Evolutionary conservation across 1,140 invertebrate species (phyloP).

Genomic region (Plodia interpunctella): DNA sequence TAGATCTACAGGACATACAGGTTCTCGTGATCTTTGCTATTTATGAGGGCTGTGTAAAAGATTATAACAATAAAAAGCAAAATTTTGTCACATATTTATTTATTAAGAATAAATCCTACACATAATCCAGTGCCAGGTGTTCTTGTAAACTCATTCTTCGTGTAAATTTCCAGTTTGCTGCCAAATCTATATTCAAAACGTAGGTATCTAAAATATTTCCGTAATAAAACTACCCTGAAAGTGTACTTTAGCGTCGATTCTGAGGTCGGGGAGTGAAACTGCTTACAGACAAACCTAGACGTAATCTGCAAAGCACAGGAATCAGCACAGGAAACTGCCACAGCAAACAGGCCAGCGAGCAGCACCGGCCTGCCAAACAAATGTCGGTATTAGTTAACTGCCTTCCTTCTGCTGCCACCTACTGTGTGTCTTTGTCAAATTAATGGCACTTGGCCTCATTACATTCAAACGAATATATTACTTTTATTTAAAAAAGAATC

Average conservation of each 20-base stretch:
- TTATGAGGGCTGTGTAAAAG: too few species aligned
- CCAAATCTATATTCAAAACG: not conserved
- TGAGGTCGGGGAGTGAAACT: conserved; percentile 43
- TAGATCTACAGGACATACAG: too few species aligned
- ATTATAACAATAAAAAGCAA: conserved; percentile 1
- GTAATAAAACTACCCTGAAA: conserved; percentile 9
- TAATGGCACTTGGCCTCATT: not conserved
- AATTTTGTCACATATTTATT: conserved; percentile 11
- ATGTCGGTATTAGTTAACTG: conserved; percentile 58
- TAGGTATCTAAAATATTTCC: not conserved
- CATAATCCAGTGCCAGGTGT: conserved; percentile 17
- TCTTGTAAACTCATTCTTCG: conserved; percentile 8
- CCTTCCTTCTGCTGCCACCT: conserved; percentile 25
- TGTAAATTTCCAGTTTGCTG: not conserved
- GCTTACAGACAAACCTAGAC: conserved; percentile 58
- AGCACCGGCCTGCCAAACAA: conserved; percentile 75
- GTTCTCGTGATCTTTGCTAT: too few species aligned
- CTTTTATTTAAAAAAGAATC: not conserved
- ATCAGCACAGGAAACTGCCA: conserved; percentile 72
- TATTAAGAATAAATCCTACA: conserved; percentile 17
- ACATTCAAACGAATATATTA: not conserved
- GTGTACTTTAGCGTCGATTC: conserved; percentile 14
- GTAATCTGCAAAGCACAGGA: conserved; percentile 71
- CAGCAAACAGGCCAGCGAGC: conserved; percentile 75
- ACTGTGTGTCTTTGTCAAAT: conserved; percentile 11